These are phyloP conservation scores for Trissolcus japonicus DNA, from an alignment of 2,888 invertebrate species.

Conservation along the genomic window DNA sequence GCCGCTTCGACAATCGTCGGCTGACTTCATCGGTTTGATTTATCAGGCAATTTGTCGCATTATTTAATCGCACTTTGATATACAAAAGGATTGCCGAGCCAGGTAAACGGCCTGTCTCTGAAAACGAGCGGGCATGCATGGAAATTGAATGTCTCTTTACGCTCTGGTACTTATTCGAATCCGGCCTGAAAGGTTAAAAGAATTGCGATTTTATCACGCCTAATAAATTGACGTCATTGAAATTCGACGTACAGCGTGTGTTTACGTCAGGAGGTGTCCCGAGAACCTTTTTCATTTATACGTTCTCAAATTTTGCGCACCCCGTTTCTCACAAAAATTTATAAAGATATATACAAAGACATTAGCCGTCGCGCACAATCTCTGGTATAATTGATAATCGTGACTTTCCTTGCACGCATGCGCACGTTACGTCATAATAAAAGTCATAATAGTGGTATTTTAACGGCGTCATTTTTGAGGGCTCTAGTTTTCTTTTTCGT, in stretches of 20 bases:
- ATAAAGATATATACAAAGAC: background rate
- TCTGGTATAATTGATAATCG: constrained; percentile 29
- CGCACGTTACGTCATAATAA: no score
- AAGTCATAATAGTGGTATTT: background rate
- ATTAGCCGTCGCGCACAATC: constrained; percentile 14
- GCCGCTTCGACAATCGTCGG: background rate
- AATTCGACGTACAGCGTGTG: constrained; percentile 16
- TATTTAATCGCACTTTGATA: no score
- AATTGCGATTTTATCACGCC: constrained; percentile 35
- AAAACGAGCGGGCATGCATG: no score
- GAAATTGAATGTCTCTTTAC: constrained; percentile 40
- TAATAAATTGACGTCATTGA: constrained; percentile 44
- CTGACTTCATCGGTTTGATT: constrained; percentile 15
- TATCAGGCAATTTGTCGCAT: constrained; percentile 8
- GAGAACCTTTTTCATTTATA: no score
- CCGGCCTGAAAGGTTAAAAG: constrained; percentile 43
- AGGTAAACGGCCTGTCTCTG: constrained; percentile 28
- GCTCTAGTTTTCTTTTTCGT: no score
- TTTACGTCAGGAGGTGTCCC: background rate
- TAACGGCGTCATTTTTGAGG: constrained; percentile 3
- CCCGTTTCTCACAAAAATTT: constrained; percentile 17
- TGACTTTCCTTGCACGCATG: constrained; percentile 24
- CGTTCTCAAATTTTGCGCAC: constrained; percentile 12
- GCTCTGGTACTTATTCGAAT: constrained; percentile 41
- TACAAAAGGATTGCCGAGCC: constrained; percentile 23